A percentile compares a stretch with the other conserved stretches of the same genome.
Evolutionary conservation across 2,113 vertebrate genomes (phyloP).

Genomic region (Microcebus murinus): DNA sequence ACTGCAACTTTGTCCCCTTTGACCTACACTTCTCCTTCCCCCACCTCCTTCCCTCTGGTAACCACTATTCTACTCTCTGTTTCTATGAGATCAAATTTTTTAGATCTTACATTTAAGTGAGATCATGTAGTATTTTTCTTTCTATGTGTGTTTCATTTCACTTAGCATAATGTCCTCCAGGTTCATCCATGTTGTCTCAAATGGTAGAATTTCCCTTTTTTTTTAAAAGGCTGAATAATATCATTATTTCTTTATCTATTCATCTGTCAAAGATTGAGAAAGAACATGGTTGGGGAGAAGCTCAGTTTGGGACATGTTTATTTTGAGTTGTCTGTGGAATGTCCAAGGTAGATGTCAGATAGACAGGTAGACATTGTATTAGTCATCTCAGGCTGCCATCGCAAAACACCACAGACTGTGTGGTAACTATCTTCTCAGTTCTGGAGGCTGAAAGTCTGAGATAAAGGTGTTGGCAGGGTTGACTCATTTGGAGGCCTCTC

Average conservation of each 20-base stretch:
- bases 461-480: background rate
- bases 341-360: background rate
- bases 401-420: background rate
- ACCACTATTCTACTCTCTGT: background rate
- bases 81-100: background rate
- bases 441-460: background rate
- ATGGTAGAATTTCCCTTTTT: background rate
- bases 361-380: background rate
- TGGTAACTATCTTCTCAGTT: background rate
- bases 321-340: background rate
- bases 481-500: background rate
- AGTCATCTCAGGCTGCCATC: background rate
- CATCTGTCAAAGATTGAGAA: background rate
- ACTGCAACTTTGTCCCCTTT: background rate
- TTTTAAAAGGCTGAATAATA: background rate
- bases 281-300: background rate
- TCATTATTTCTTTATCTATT: background rate
- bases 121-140: background rate
- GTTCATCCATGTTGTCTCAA: background rate
- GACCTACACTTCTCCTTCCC: background rate
- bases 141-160: background rate
- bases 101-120: background rate
- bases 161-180: background rate
- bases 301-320: background rate
- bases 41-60: background rate